Evolutionary conservation across 2,113 vertebrate genomes (phyloP).

Genomic region (Corythornis madagascariensis): DNA sequence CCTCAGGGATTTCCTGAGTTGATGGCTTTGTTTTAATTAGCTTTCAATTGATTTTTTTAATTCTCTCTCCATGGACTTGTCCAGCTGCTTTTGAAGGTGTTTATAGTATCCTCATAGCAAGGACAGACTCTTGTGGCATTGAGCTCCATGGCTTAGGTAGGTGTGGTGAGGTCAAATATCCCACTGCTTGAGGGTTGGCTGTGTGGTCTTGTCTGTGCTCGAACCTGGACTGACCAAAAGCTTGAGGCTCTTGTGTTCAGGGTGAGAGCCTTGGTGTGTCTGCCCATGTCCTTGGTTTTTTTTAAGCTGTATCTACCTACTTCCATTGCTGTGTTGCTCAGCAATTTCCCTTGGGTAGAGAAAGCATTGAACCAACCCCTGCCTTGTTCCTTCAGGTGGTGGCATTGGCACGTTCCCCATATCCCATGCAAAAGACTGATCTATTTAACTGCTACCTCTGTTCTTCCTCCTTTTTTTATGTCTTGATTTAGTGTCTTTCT

Average conservation of each 20-base stretch:
- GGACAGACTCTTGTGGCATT: neutral
- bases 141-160: neutral
- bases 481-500: neutral
- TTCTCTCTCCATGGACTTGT: neutral
- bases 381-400: neutral
- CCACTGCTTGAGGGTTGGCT: neutral
- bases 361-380: neutral
- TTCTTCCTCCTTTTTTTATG: neutral
- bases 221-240: accelerated
- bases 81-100: neutral
- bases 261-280: neutral
- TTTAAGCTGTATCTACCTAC: neutral
- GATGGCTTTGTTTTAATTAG: neutral
- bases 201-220: accelerated
- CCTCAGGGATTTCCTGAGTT: neutral
- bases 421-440: neutral
- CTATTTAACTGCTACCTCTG: neutral
- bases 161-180: neutral
- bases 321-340: neutral
- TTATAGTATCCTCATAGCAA: neutral
- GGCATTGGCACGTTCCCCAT: neutral
- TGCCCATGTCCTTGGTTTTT: neutral
- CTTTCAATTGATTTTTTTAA: neutral
- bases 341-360: neutral
- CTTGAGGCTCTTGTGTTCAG: neutral